A percentile compares a stretch with the other conserved stretches of the same genome.
phyloP scores from a whole-genome alignment of 2,888 invertebrate species.

The Eumacrocentrus americanus region DNA sequence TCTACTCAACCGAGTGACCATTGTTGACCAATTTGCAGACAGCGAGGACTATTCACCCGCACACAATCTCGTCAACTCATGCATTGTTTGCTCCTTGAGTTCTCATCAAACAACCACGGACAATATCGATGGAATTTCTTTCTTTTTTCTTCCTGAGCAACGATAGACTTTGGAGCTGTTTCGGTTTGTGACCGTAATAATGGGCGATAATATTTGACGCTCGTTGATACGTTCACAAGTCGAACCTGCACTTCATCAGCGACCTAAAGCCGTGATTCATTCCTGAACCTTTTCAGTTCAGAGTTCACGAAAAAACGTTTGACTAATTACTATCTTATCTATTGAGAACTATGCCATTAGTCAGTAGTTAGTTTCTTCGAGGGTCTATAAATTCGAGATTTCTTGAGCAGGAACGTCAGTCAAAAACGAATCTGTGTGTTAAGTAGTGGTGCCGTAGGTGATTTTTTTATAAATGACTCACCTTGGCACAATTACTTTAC shows the following conservation, averaged over 20 bases:
- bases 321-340: not conserved
- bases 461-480: conserved; percentile 56
- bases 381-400: not conserved
- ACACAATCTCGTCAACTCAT: conserved; percentile 9
- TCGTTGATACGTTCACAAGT: conserved; percentile 57
- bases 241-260: conserved; percentile 39
- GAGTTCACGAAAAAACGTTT: not conserved
- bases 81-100: conserved; percentile 17
- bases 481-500: conserved; percentile 62
- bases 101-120: too few species aligned
- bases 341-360: too few species aligned
- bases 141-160: not conserved
- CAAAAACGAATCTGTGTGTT: conserved; percentile 50
- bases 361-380: not conserved
- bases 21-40: conserved; percentile 46
- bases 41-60: conserved; percentile 17
- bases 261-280: not conserved
- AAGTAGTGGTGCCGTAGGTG: conserved; percentile 69
- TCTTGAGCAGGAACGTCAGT: not conserved
- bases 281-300: not conserved
- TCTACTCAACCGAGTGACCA: conserved; percentile 33
- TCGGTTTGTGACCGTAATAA: conserved; percentile 64
- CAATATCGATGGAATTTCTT: not conserved
- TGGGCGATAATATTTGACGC: conserved; percentile 56
- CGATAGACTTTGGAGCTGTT: conserved; percentile 45